These are phyloP conservation scores for Schizopygopsis pylzovi DNA, from an alignment of 2,797 vertebrate genomes.

Conservation along the genomic window DNA sequence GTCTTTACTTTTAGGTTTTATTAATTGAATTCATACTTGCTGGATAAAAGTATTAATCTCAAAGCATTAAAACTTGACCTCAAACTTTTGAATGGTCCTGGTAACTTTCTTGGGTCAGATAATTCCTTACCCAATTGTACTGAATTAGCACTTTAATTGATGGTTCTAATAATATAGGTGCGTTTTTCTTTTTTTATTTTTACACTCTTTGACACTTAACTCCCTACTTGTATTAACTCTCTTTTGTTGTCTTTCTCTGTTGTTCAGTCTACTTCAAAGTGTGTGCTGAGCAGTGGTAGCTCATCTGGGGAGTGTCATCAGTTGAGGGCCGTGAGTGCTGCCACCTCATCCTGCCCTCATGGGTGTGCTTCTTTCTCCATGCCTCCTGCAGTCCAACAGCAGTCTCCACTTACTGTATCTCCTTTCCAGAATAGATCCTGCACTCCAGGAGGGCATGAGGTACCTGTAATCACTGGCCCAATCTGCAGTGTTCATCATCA, in stretches of 20 bases:
- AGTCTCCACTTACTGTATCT: background rate
- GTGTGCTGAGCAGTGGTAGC: conserved; percentile 65
- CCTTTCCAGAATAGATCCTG: background rate
- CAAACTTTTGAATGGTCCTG: background rate
- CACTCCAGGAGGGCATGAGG: background rate
- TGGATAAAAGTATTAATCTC: background rate
- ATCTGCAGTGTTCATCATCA: conserved; percentile 17
- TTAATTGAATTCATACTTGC: background rate
- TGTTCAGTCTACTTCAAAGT: conserved; percentile 61
- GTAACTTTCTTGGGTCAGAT: background rate
- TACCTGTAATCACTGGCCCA: conserved; percentile 18
- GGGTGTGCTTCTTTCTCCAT: background rate
- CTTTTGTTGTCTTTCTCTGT: background rate
- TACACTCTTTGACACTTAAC: background rate
- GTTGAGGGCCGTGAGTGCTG: conserved; percentile 10
- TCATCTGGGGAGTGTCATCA: conserved; percentile 32
- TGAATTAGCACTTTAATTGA: background rate
- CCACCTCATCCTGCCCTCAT: conserved; percentile 2
- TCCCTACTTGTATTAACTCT: background rate
- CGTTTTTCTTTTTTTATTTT: background rate
- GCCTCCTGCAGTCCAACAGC: conserved; percentile 23
- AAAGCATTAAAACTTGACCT: background rate
- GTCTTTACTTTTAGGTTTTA: background rate
- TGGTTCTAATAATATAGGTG: background rate
- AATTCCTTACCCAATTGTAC: background rate